phyloP scores from a whole-genome alignment of 2,797 vertebrate genomes.

The Otolemur crassicaudatus region DNA sequence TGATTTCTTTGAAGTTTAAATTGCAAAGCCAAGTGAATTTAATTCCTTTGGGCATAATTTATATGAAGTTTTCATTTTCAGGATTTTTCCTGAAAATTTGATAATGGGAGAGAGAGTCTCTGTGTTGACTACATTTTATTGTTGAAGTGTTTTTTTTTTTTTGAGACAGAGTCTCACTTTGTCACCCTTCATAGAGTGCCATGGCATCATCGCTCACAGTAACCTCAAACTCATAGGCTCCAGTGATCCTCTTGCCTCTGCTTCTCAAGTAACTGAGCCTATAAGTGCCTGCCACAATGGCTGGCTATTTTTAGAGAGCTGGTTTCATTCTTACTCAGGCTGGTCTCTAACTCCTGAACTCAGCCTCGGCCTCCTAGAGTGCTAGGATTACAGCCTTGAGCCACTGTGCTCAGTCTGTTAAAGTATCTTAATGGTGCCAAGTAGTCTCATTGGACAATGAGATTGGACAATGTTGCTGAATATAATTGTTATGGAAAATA shows the following conservation, averaged over 20 bases:
- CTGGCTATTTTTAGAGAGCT: too few relatives aligned
- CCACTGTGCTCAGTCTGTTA: neutral
- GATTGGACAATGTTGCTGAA: neutral
- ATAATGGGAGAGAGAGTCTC: neutral
- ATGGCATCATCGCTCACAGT: too few relatives aligned
- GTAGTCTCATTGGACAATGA: constrained; percentile 30
- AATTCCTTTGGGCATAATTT: constrained; percentile 28
- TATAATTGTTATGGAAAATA: constrained; percentile 23
- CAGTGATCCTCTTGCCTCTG: too few relatives aligned
- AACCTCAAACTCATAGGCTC: too few relatives aligned
- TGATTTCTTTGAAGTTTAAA: constrained; percentile 49
- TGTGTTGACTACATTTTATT: constrained; percentile 14
- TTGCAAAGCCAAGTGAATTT: constrained; percentile 42
- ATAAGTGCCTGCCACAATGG: too few relatives aligned
- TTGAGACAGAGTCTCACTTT: too few relatives aligned
- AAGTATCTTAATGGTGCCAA: neutral
- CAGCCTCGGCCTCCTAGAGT: too few relatives aligned
- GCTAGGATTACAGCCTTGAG: too few relatives aligned
- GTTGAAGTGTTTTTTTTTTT: neutral
- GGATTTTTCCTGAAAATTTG: constrained; percentile 9
- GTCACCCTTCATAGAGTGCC: too few relatives aligned
- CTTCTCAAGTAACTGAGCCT: too few relatives aligned
- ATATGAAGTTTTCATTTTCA: constrained; percentile 20
- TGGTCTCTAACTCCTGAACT: too few relatives aligned
- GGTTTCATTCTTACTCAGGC: too few relatives aligned